Conservation (phyloP, 1,140 invertebrate species). For the Plectrocnemia conspersa region DNA sequence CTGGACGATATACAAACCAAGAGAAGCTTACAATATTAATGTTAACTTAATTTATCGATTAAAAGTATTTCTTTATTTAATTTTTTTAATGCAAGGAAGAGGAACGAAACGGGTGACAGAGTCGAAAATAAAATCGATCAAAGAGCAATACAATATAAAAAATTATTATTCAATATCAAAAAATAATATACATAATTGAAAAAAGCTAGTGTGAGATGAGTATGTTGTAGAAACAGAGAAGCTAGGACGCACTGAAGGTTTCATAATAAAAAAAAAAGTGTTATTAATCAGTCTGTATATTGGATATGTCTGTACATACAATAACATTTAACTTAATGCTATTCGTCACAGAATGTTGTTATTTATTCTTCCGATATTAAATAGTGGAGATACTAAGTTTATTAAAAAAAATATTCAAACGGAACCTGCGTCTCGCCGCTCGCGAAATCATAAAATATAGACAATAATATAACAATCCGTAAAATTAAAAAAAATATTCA, state of each 20-base stretch:
- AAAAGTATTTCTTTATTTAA: too few species aligned
- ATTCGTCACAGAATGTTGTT: constrained; percentile 30
- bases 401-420: constrained; percentile 29
- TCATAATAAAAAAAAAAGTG: constrained; percentile 12
- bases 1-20: constrained; percentile 98
- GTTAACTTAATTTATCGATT: too few species aligned
- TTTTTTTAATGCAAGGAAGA: too few species aligned
- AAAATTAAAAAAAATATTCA: constrained; percentile 34
- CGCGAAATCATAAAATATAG: constrained; percentile 32
- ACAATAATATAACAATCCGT: constrained; percentile 30
- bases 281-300: constrained; percentile 53
- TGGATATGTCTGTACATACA: constrained; percentile 53
- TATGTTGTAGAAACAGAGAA: too few species aligned
- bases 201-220: too few species aligned
- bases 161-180: too few species aligned
- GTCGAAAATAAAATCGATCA: too few species aligned
- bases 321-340: constrained; percentile 35
- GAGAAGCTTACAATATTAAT: constrained; percentile 92
- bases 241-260: neutral
- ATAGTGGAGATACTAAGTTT: constrained; percentile 31
- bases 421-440: constrained; percentile 17
- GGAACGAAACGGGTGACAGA: too few species aligned
- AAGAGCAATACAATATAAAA: too few species aligned
- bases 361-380: constrained; percentile 27
- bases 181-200: too few species aligned